phyloP scores from a whole-genome alignment of 2,888 invertebrate genomes.

The Drosophila glabriapex region DNA sequence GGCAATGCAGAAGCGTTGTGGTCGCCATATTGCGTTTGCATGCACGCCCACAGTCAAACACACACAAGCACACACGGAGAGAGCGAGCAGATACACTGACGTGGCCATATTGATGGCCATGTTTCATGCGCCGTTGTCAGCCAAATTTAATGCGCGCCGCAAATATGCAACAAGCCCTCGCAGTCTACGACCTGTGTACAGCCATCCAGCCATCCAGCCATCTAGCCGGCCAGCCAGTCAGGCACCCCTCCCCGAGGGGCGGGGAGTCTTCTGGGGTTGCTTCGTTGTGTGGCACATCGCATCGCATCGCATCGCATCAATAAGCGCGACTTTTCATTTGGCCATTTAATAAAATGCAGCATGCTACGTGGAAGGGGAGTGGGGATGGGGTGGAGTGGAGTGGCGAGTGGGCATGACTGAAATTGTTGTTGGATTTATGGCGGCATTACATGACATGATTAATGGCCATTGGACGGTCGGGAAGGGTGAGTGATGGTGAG shows the following conservation, averaged over 20 bases:
- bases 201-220: not conserved
- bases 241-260: not conserved
- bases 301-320: slow-evolving; percentile 57
- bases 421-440: slow-evolving; percentile 83
- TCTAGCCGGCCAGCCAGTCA: not conserved
- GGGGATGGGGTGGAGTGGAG: not conserved
- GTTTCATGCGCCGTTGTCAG: slow-evolving; percentile 81
- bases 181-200: slow-evolving; percentile 9
- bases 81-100: slow-evolving; percentile 56
- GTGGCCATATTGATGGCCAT: slow-evolving; percentile 78
- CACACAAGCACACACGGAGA: not conserved
- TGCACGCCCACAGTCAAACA: slow-evolving; percentile 78
- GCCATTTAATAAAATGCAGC: slow-evolving; percentile 81
- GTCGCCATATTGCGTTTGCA: slow-evolving; percentile 84
- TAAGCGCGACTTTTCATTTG: slow-evolving; percentile 81
- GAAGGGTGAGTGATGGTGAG: not conserved
- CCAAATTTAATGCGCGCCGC: slow-evolving; percentile 81
- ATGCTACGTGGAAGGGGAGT: slow-evolving; percentile 20
- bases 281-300: slow-evolving; percentile 32
- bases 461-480: slow-evolving; percentile 59
- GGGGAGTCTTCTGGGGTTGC: slow-evolving; percentile 28
- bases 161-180: slow-evolving; percentile 67
- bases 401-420: slow-evolving; percentile 32
- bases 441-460: slow-evolving; percentile 83
- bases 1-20: slow-evolving; percentile 75